These are phyloP conservation scores for Machaerirhynchus nigripectus DNA, from an alignment of 2,113 vertebrate genomes.

Conservation along the genomic window DNA sequence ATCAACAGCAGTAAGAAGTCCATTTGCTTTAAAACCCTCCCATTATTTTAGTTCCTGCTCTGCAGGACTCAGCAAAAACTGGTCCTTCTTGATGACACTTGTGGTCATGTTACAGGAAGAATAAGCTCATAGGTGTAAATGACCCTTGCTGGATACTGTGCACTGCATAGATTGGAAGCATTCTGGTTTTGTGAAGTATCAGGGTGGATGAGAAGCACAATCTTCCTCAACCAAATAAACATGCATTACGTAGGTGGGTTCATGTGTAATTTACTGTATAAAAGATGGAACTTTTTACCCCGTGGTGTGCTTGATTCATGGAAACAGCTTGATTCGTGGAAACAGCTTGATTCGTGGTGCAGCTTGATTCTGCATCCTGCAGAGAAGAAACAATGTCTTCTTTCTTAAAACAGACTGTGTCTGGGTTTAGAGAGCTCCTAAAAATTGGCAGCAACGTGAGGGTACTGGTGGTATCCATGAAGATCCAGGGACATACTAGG, in stretches of 20 bases:
- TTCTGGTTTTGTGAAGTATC: neutral
- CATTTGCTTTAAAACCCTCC: too few species aligned
- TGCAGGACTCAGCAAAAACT: too few species aligned
- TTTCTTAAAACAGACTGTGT: neutral
- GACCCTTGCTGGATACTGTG: too few species aligned
- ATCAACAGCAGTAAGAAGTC: too few species aligned
- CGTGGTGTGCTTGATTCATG: neutral
- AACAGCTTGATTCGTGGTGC: too few species aligned
- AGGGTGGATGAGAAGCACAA: neutral
- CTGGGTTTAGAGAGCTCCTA: neutral
- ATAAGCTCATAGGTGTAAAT: too few species aligned
- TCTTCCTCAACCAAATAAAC: neutral
- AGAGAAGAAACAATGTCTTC: neutral
- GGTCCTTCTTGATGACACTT: too few species aligned
- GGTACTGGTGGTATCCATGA: neutral
- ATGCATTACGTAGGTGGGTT: neutral
- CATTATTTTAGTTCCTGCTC: too few species aligned
- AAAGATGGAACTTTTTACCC: neutral
- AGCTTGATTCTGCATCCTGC: too few species aligned
- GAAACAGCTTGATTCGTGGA: too few species aligned
- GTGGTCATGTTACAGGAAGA: too few species aligned
- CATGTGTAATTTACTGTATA: neutral
- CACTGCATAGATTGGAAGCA: neutral
- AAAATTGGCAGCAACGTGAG: neutral
- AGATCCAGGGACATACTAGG: neutral